Evolutionary conservation across 2,113 vertebrate species (phyloP).

Genomic region (Paracanthobrama guichenoti): DNA sequence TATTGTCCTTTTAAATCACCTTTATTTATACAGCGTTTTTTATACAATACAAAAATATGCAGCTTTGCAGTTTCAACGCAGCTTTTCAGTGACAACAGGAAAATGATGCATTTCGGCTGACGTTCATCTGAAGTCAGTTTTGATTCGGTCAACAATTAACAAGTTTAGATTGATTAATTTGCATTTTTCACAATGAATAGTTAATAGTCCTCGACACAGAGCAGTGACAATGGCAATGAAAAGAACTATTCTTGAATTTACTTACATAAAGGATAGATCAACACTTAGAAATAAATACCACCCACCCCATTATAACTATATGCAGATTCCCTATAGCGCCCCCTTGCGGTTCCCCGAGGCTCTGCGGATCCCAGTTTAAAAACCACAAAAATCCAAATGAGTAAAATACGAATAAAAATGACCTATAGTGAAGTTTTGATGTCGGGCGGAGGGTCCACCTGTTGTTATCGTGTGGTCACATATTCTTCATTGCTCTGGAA

Average conservation of each 20-base stretch:
- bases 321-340: background rate
- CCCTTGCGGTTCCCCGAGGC: background rate
- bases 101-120: too few species aligned
- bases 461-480: background rate
- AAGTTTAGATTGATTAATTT: background rate
- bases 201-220: background rate
- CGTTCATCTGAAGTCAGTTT: too few species aligned
- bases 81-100: too few species aligned
- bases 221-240: background rate
- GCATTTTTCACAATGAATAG: background rate
- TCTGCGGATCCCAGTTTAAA: background rate
- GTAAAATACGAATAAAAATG: background rate
- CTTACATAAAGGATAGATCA: background rate
- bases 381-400: background rate
- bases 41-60: too few species aligned
- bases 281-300: background rate
- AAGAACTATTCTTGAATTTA: background rate
- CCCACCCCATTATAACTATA: background rate
- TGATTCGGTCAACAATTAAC: background rate
- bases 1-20: too few species aligned
- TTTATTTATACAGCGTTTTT: too few species aligned
- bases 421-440: background rate
- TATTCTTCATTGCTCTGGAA: background rate
- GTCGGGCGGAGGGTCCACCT: background rate
- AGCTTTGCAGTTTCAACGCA: too few species aligned